Base-by-base conservation (phyloP, 1,140 invertebrate genomes). In the Berghia stephanieae region DNA sequence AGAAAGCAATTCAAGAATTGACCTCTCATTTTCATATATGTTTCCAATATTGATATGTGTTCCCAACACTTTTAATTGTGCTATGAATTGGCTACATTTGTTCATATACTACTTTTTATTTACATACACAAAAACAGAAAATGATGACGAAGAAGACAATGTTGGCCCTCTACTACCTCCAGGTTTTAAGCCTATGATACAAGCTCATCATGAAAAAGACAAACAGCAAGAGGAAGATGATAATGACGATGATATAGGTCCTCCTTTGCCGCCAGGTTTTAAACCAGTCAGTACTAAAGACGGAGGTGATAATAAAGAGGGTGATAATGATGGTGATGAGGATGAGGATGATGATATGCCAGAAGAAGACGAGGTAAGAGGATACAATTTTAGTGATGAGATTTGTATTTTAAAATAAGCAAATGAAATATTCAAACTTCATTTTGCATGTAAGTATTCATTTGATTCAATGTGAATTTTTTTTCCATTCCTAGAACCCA, bases 131-230 rank as follows among this genome's bases (percentile, higher is more conserved):
- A 43, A 8, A 16, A 46, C 5, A 63, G 57, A 63, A 63, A 63
- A 27, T 63, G 68, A 68, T n/a, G 55, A 71, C 2, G 13, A 34
- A 21, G 90, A 92, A 72, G 91, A 91, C 42, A 82, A 92, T 2
- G 92, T 93, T 79, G 93, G 92, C 0, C 93, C 93, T 42, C 90
- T 92, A 24, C 82, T 92, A 46, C 92, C 92, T 0, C 40, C 78
- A 49, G 66, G 57, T 52, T 55, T 79, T 34, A 78, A 40, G 40
- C 42, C 80, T 52, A 69, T 80, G 49, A 69, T 4, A 68, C 18
- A 24, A 38, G 16, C 10, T 2, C 1, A 57, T 6, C 24, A 49
- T 24, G 1, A 46, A 34, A 52, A 5, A 49, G 5, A 72, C 27
- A 5, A 52, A 72, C 6, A 40, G 16, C n/a, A 42, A 38, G 18